These are phyloP conservation scores for Caenorhabditis sp. DNA, from an alignment of 2,888 invertebrate species.

Conservation along the genomic window DNA sequence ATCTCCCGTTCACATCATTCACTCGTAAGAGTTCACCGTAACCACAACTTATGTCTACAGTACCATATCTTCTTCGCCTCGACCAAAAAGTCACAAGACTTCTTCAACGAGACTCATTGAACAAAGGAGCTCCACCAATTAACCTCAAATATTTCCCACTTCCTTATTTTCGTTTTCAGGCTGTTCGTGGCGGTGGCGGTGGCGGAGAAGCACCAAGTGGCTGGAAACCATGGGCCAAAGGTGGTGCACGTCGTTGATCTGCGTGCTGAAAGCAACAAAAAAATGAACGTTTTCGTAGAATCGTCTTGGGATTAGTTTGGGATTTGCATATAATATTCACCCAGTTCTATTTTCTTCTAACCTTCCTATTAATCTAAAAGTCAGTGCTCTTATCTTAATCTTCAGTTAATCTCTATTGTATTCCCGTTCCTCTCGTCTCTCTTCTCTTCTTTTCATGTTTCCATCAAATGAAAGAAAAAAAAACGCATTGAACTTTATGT, in stretches of 20 bases:
- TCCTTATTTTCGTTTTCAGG: conserved; percentile 52
- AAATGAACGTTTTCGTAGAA: conserved; percentile 23
- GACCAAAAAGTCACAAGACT: too few species aligned
- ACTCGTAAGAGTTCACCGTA: too few species aligned
- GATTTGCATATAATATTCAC: conserved; percentile 33
- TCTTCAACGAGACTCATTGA: too few species aligned
- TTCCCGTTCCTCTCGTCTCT: not conserved
- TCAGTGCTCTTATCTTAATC: conserved; percentile 21
- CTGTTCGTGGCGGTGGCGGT: conserved; percentile 70
- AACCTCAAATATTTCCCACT: not conserved
- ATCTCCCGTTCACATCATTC: too few species aligned
- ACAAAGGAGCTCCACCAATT: too few species aligned
- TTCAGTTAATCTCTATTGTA: conserved; percentile 11
- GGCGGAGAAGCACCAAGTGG: conserved; percentile 69
- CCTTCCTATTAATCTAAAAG: conserved; percentile 39
- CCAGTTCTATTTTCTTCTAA: conserved; percentile 29
- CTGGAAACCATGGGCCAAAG: conserved; percentile 75
- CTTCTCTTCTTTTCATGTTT: not conserved
- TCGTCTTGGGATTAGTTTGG: conserved; percentile 4
- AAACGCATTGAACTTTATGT: conserved; percentile 27
- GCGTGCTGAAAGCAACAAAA: conserved; percentile 7
- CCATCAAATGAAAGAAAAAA: not conserved
- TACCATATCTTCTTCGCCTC: too few species aligned
- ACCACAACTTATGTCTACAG: too few species aligned
- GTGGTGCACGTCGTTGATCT: conserved; percentile 51